Evolutionary conservation across 1,140 invertebrate species (phyloP).

Genomic region (Tribolium madens): DNA sequence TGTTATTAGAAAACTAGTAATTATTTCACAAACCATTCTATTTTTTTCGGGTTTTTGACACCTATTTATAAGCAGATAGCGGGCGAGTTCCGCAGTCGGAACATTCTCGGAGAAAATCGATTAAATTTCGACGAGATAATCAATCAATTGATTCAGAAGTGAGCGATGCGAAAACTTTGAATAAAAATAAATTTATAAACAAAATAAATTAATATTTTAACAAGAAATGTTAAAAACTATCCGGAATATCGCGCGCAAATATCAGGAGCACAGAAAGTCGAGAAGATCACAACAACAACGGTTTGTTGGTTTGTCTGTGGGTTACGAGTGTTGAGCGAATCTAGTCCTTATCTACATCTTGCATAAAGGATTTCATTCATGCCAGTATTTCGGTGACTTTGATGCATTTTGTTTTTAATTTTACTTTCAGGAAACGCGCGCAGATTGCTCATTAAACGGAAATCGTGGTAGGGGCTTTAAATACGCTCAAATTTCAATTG

Average conservation of each 20-base stretch:
- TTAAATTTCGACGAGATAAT: background rate
- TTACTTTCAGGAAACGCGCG: constrained; percentile 27
- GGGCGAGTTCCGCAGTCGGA: background rate
- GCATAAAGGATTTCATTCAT: background rate
- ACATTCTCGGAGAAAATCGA: background rate
- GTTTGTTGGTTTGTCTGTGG: background rate
- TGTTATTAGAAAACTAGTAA: background rate
- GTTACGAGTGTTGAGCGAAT: background rate
- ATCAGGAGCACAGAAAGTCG: constrained; percentile 60
- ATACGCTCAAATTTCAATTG: background rate
- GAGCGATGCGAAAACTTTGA: background rate
- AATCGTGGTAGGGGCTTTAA: background rate
- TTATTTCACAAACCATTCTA: background rate
- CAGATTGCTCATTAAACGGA: constrained; percentile 21
- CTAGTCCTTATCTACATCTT: background rate
- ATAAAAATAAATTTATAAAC: constrained; percentile 28
- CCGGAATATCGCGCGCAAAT: constrained; percentile 57
- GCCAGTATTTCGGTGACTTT: background rate
- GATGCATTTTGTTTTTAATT: constrained; percentile 21
- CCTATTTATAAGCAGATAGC: constrained; percentile 16
- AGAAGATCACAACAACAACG: constrained; percentile 38
- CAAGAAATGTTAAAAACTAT: constrained; percentile 34
- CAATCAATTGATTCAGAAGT: constrained; percentile 1
- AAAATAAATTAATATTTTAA: constrained; percentile 39
- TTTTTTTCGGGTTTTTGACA: background rate